Evolutionary conservation across 2,888 invertebrate genomes (phyloP), one percentile per base, ranked within the genome.

Genomic region (Melieria crassipennis): DNA sequence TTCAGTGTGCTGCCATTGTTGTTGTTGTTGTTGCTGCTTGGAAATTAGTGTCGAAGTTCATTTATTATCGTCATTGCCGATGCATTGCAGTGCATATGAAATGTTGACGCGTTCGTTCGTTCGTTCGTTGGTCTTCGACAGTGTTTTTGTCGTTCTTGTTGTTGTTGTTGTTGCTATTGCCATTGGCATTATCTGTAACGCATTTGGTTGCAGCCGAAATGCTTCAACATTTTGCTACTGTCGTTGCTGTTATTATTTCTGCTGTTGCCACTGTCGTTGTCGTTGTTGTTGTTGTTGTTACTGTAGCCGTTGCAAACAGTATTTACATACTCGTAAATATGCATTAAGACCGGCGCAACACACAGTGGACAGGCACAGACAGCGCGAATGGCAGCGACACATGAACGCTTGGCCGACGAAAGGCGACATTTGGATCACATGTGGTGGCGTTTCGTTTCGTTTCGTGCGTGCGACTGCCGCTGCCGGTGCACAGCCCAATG

Each of bases 51-150:
- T 75, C 75, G 73, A 75, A 75, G 75, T 75, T 75, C 73, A 75
- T 73, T 75, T 75, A 75, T 73, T 75, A 75, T 75, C 75, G 73
- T 73, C 56, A 69, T 70, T 75, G 68, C 68, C 70, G 72, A 73
- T 75, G 75, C 73, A 69, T 71, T 66, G 70, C 73, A 68, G 71
- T 71, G 67, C 30, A 30, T 30, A 30, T 30, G 30, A 67, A 70
- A 30, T 58, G 65, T 30, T 30, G 30, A 30, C 30, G 30, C 30
- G 30, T 30, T 30, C 30, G 30, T 30, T 30, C 30, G 30, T 30
- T 30, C 30, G 30, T 30, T 30, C 30, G 30, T 30, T 30, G 30
- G 30, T 30, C 30, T 30, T 30, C 30, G 30, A 30, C 30, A 3
- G 30, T 3, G 30, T 30, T 30, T 30, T 30, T 30, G 30, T 30